A percentile compares a stretch with the other conserved stretches of the same genome.
These are phyloP conservation scores for Cassiopea andromeda DNA, from an alignment of 30 jellyfish, hydroid and myxozoan species.

Conservation along the genomic window DNA sequence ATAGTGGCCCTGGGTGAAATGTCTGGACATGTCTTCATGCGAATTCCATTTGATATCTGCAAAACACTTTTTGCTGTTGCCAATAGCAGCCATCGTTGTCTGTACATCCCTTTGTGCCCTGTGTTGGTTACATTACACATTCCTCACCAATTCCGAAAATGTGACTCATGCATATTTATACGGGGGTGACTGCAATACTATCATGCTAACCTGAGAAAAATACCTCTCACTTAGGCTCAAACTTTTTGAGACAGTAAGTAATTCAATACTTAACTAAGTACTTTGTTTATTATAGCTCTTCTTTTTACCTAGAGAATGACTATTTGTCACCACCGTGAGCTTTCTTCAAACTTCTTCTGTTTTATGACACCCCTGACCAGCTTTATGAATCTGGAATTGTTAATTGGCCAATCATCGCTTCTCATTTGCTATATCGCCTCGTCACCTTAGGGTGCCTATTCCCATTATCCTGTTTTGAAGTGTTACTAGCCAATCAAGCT, in stretches of 20 bases:
- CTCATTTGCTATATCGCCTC: not conserved
- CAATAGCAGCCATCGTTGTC: not conserved
- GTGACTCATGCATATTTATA: not conserved
- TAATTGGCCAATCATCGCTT: conserved; percentile 2
- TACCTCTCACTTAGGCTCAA: not conserved
- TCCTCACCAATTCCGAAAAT: not conserved
- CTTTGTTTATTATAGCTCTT: not conserved
- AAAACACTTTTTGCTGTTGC: not conserved
- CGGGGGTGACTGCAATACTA: not conserved
- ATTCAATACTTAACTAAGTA: not conserved
- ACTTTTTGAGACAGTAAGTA: too few species aligned
- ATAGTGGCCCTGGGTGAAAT: too few species aligned
- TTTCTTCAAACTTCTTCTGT: too few species aligned
- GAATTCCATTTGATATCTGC: too few species aligned
- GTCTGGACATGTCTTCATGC: too few species aligned
- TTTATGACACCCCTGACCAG: too few species aligned
- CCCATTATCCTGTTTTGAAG: not conserved
- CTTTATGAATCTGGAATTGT: too few species aligned
- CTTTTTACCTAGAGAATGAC: not conserved
- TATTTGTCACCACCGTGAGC: not conserved
- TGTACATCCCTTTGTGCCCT: too few species aligned
- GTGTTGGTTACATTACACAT: not conserved
- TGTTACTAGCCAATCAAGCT: conserved; percentile 6
- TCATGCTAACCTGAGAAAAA: not conserved
- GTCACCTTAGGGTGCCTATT: not conserved